These are phyloP conservation scores for Sebastes fasciatus DNA, from an alignment of 2,113 vertebrate genomes.

Conservation along the genomic window DNA sequence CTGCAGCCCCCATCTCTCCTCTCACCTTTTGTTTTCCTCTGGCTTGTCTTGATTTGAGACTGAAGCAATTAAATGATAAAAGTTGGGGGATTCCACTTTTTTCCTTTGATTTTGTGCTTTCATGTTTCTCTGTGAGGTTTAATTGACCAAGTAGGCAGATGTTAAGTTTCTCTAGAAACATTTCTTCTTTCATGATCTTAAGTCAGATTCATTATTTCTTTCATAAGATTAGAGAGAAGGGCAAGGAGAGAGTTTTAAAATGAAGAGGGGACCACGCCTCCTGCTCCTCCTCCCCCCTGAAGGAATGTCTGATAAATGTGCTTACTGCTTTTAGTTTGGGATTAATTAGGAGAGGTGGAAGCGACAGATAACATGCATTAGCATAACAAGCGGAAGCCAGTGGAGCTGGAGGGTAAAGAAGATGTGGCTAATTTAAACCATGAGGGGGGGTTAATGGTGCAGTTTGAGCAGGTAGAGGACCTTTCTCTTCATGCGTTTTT, in stretches of 20 bases:
- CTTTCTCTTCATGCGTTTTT: constrained; percentile 1
- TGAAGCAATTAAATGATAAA: constrained; percentile 53
- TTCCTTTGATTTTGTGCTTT: constrained; percentile 45
- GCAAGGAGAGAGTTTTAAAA: neutral
- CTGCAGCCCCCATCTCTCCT: constrained; percentile 3
- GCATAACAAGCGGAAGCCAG: constrained; percentile 63
- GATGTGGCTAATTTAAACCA: constrained; percentile 80
- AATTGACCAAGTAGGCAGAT: constrained; percentile 16
- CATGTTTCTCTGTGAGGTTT: constrained; percentile 48
- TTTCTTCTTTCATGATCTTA: constrained; percentile 38
- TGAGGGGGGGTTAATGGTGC: constrained; percentile 77
- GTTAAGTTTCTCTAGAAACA: constrained; percentile 15
- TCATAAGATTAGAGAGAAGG: constrained; percentile 45
- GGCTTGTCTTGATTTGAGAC: constrained; percentile 52
- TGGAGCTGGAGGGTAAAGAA: constrained; percentile 31
- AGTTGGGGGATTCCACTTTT: constrained; percentile 32
- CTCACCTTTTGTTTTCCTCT: constrained; percentile 19
- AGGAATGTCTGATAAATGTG: constrained; percentile 73
- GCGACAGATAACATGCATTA: constrained; percentile 63
- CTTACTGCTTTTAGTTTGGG: constrained; percentile 64
- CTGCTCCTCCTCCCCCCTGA: constrained; percentile 26
- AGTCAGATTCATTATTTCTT: constrained; percentile 15
- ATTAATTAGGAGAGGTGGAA: constrained; percentile 70
- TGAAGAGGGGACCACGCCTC: constrained; percentile 1
- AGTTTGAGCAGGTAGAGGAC: constrained; percentile 43